Conservation (phyloP, 2,113 vertebrate species). For the Taxidea taxus region DNA sequence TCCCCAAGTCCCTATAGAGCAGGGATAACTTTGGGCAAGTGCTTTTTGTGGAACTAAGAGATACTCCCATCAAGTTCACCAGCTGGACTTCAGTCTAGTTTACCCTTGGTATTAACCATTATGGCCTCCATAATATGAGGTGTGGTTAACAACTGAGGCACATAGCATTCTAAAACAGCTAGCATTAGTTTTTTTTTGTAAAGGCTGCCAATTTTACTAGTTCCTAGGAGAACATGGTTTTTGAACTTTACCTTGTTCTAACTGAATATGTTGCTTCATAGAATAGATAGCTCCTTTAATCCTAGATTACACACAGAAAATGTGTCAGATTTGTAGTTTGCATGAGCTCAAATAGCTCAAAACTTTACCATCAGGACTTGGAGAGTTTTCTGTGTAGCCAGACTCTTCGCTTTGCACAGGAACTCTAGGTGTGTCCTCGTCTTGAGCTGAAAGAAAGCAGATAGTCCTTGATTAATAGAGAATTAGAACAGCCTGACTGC, state of each 20-base stretch:
- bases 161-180: not conserved
- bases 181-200: not conserved
- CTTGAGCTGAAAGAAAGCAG: conserved; percentile 60
- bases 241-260: conserved; percentile 50
- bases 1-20: not conserved
- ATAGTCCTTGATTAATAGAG: conserved; percentile 5
- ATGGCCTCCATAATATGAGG: not conserved
- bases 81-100: not conserved
- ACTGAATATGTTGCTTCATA: not conserved
- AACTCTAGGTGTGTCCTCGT: conserved; percentile 51
- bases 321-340: not conserved
- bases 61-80: not conserved
- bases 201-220: conserved; percentile 13
- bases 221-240: conserved; percentile 32
- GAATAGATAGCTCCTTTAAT: not conserved
- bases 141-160: not conserved
- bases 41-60: not conserved
- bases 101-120: not conserved
- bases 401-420: conserved; percentile 66
- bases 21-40: not conserved
- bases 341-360: not conserved
- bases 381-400: conserved; percentile 58
- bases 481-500: conserved; percentile 28
- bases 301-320: not conserved
- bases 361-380: conserved; percentile 80